phyloP scores from a whole-genome alignment of 2,113 vertebrate genomes.

The Varanus salvator region DNA sequence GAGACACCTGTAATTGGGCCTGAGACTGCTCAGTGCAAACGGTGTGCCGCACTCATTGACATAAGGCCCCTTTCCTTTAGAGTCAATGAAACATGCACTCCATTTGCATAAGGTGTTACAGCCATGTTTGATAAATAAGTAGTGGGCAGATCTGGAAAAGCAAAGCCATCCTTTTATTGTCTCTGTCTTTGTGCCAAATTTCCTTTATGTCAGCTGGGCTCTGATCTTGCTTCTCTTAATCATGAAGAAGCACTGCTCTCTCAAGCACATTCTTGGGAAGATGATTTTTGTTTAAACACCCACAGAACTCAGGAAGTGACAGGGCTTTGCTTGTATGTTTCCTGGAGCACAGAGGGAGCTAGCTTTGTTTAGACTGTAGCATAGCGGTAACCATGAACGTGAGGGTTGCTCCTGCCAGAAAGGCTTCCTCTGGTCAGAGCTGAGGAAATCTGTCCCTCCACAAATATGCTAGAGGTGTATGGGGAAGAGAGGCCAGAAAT shows the following conservation, averaged over 20 bases:
- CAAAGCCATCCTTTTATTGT: neutral
- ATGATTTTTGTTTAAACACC: conserved; percentile 35
- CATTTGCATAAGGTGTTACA: neutral
- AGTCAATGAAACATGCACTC: neutral
- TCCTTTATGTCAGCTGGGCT: neutral
- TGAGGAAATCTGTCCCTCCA: neutral
- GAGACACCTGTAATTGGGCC: neutral
- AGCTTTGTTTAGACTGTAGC: conserved; percentile 10
- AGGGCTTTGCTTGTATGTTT: conserved; percentile 51
- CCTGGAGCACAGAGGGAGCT: conserved; percentile 45
- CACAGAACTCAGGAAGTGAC: conserved; percentile 59
- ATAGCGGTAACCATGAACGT: conserved; percentile 18
- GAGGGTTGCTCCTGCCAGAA: neutral
- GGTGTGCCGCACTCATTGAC: neutral
- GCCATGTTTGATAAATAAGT: neutral
- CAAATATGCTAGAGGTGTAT: neutral
- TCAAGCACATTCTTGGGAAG: conserved; percentile 31
- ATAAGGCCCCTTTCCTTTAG: neutral
- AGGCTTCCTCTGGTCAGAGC: neutral
- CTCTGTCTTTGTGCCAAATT: neutral
- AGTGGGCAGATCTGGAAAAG: neutral
- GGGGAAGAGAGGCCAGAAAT: neutral
- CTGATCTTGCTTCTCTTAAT: neutral
- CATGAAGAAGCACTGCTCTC: neutral
- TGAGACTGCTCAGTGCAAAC: neutral